Base-by-base conservation (phyloP, 92 coral and sea anemone species). In the Parazoanthus darwini region DNA sequence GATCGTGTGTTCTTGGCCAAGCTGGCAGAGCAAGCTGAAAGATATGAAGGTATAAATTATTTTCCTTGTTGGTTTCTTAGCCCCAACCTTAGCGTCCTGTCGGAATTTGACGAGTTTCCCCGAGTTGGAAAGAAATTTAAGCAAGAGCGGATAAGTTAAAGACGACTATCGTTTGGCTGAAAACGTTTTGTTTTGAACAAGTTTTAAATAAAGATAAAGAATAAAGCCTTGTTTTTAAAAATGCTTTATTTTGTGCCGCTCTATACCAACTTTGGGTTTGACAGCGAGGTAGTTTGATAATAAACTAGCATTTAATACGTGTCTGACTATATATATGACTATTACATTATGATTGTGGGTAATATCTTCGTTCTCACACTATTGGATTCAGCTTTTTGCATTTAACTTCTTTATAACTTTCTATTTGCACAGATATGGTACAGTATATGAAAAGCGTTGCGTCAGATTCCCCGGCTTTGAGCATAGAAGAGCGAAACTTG, bases 401-500 rank as follows among this genome's bases (percentile, higher is more conserved):
- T 58, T 88, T 59, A 70, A 85, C 51, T 80, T 18, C 22, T 18
- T 58, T 58, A 3, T 1, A 11, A 70, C 25, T 10, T 73, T 73
- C 29, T 73, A 3, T 43, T 79, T 79, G 8, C 8, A n/a, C 43
- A 79, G 82, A 79, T 79, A 79, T 79, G 82, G 82, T 79, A 50
- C 66, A 46, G 11, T 46, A 79, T 14, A 79, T 51, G 82, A 79
- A 79, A 79, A 36, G 22, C 14, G 67, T 79, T 50, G 82, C 67
- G 39, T 51, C 67, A 59, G 48, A 50, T 37, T 33, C 23, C 38
- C 42, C 42, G 8, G 38, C 11, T 79, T 79, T 79, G 56, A 79
- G 35, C 56, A 23, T 54, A 79, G 82, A 79, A 50, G 82, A 79
- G 67, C 82, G 67, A 79, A 79, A 79, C 37, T 50, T 79, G 59